These are phyloP conservation scores for Micrasema longulum DNA, from an alignment of 1,140 invertebrate genomes.

Conservation along the genomic window DNA sequence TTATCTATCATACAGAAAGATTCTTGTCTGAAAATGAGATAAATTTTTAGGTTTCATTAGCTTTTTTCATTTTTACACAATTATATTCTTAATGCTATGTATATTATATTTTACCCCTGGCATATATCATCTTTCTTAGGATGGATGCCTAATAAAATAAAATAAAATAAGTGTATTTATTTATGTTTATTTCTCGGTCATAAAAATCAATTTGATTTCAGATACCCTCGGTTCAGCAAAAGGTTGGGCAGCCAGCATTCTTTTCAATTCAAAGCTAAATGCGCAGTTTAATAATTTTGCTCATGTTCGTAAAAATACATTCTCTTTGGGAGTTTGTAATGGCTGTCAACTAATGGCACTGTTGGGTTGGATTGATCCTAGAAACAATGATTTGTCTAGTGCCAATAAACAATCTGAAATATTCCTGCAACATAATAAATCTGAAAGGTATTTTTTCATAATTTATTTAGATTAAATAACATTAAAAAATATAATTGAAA, in stretches of 20 bases:
- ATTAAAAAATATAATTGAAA: too few species aligned
- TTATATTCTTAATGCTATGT: too few species aligned
- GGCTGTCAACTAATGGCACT: constrained; percentile 96
- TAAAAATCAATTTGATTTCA: too few species aligned
- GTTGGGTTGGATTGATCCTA: constrained; percentile 78
- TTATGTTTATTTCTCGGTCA: too few species aligned
- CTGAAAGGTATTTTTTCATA: constrained; percentile 70
- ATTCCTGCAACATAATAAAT: constrained; percentile 86
- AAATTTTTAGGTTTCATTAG: too few species aligned
- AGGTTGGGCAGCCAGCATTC: constrained; percentile 94
- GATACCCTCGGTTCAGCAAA: constrained; percentile 97
- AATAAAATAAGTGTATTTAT: too few species aligned
- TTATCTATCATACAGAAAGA: too few species aligned
- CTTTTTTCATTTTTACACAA: too few species aligned
- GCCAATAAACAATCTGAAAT: constrained; percentile 71
- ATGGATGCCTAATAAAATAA: too few species aligned
- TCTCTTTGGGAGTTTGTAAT: constrained; percentile 97
- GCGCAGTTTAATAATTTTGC: constrained; percentile 81
- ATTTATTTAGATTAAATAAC: not conserved
- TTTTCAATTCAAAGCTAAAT: constrained; percentile 76
- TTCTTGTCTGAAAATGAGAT: too few species aligned
- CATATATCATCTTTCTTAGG: too few species aligned
- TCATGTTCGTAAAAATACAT: constrained; percentile 80
- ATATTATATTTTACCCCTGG: too few species aligned
- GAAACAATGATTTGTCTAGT: constrained; percentile 50